Evolutionary conservation across 2,113 vertebrate species (phyloP).

Genomic region (Corythornis madagascariensis): DNA sequence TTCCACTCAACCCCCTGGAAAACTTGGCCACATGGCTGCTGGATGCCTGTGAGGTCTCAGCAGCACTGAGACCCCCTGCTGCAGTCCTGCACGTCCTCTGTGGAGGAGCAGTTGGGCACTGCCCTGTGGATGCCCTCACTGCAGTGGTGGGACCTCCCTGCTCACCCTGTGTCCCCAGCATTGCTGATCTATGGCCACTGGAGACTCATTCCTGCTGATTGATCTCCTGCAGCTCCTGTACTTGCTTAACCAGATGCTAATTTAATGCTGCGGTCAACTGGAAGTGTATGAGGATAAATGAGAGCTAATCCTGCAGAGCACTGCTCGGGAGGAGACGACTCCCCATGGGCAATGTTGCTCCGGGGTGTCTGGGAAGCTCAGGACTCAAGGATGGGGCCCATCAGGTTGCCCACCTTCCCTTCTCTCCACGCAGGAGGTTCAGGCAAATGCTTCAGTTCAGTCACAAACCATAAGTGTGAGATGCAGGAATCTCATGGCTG

Average conservation of each 20-base stretch:
- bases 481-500: not conserved
- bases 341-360: rapidly evolving
- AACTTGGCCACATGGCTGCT: not conserved
- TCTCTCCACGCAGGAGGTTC: not conserved
- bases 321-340: not conserved
- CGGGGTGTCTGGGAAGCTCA: not conserved
- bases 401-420: not conserved
- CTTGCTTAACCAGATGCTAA: conserved; percentile 25
- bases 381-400: rapidly evolving
- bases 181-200: not conserved
- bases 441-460: not conserved
- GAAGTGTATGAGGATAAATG: not conserved
- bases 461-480: not conserved
- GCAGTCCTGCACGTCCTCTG: not conserved
- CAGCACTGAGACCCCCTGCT: rapidly evolving
- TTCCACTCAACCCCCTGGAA: not conserved
- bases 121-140: rapidly evolving
- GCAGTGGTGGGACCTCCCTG: not conserved
- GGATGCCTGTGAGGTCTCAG: not conserved
- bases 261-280: conserved; percentile 5
- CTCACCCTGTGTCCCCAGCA: not conserved
- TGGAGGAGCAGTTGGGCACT: not conserved
- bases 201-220: not conserved
- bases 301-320: not conserved
- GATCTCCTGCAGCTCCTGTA: not conserved